phyloP scores from a whole-genome alignment of 2,888 invertebrate species.

The Mythimna vitellina region DNA sequence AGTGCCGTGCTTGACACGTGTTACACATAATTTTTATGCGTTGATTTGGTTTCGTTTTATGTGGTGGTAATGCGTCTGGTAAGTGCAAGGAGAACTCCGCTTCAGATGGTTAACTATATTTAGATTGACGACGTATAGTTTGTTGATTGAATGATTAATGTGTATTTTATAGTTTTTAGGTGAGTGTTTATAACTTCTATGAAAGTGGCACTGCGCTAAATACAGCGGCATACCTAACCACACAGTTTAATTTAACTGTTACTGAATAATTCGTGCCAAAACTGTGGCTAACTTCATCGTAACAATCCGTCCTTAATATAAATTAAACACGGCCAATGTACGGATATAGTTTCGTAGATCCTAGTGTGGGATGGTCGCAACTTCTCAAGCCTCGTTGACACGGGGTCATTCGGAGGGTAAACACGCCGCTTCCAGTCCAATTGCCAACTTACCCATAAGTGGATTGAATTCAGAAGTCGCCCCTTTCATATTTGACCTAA shows the following conservation, averaged over 20 bases:
- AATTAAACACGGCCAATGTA: conserved; percentile 59
- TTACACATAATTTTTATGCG: conserved; percentile 48
- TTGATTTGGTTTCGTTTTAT: conserved; percentile 31
- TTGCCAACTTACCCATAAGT: conserved; percentile 83
- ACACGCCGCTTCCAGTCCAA: conserved; percentile 80
- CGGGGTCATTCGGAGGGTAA: conserved; percentile 81
- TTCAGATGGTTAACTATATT: conserved; percentile 1
- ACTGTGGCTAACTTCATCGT: conserved; percentile 47
- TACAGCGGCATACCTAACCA: conserved; percentile 16
- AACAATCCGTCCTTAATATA: conserved; percentile 54
- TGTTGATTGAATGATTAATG: conserved; percentile 13
- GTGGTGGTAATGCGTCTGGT: conserved; percentile 32
- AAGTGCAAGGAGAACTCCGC: conserved; percentile 33
- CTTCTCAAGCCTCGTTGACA: conserved; percentile 77
- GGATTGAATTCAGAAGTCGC: conserved; percentile 79
- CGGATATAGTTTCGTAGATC: conserved; percentile 68
- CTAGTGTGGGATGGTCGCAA: conserved; percentile 69
- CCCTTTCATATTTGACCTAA: conserved; percentile 63
- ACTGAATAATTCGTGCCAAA: conserved; percentile 51
- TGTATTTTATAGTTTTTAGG: conserved; percentile 18
- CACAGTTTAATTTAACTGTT: conserved; percentile 30
- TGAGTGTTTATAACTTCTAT: not conserved
- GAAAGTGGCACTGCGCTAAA: not conserved
- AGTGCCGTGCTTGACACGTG: conserved; percentile 50
- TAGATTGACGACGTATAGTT: not conserved